phyloP scores from a whole-genome alignment of 1,140 invertebrate species.

The Macrocentrus cingulum region DNA sequence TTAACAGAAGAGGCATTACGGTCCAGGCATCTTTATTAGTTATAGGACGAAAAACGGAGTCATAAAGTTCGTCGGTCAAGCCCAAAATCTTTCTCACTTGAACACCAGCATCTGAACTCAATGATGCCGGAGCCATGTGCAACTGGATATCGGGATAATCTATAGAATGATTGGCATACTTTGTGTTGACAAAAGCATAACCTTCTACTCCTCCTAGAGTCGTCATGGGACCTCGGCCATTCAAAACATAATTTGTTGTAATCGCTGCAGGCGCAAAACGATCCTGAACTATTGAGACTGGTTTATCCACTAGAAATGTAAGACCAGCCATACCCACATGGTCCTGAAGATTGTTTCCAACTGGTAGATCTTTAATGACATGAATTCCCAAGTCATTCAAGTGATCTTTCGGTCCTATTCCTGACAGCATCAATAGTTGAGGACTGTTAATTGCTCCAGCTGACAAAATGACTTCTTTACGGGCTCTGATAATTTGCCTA shows the following conservation, averaged over 20 bases:
- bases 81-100: slow-evolving; percentile 78
- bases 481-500: slow-evolving; percentile 66
- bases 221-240: slow-evolving; percentile 80
- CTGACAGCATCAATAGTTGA: slow-evolving; percentile 84
- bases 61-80: slow-evolving; percentile 78
- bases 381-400: slow-evolving; percentile 70
- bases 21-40: slow-evolving; percentile 78
- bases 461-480: slow-evolving; percentile 77
- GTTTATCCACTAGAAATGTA: slow-evolving; percentile 75
- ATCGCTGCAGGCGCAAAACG: slow-evolving; percentile 72
- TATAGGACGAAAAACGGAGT: slow-evolving; percentile 76
- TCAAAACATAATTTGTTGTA: slow-evolving; percentile 77
- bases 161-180: slow-evolving; percentile 71
- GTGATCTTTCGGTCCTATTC: slow-evolving; percentile 78
- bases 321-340: slow-evolving; percentile 81
- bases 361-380: slow-evolving; percentile 73
- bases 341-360: slow-evolving; percentile 79
- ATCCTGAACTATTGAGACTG: slow-evolving; percentile 75
- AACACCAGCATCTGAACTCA: slow-evolving; percentile 76
- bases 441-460: slow-evolving; percentile 80
- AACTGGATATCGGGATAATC: slow-evolving; percentile 84
- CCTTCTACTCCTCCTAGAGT: slow-evolving; percentile 83
- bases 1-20: slow-evolving; percentile 77
- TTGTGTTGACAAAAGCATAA: slow-evolving; percentile 81
- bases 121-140: slow-evolving; percentile 83